phyloP scores from a whole-genome alignment of 2,113 vertebrate genomes.

The Catagonus wagneri region DNA sequence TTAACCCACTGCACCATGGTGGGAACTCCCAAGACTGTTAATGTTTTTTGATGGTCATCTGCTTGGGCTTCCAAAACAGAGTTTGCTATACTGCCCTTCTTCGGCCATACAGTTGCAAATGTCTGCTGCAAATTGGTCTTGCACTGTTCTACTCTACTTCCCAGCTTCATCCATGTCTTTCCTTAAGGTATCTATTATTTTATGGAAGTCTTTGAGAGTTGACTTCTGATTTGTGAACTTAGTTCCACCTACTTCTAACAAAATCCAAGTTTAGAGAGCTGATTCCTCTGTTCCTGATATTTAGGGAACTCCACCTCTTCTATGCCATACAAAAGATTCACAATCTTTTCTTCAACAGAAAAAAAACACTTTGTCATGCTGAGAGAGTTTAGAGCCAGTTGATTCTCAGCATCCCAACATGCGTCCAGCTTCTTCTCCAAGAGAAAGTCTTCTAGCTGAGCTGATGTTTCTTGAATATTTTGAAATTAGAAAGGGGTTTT shows the following conservation, averaged over 20 bases:
- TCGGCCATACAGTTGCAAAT: conserved; percentile 94
- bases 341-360: conserved; percentile 93
- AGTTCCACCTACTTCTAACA: conserved; percentile 93
- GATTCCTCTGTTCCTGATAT: conserved; percentile 96
- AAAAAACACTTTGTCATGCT: conserved; percentile 86
- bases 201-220: conserved; percentile 95
- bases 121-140: conserved; percentile 95
- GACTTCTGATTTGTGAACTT: conserved; percentile 95
- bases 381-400: conserved; percentile 91
- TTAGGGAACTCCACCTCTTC: conserved; percentile 94
- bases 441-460: conserved; percentile 92
- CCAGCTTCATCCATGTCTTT: conserved; percentile 95
- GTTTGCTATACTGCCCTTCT: conserved; percentile 92
- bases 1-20: too few relatives aligned
- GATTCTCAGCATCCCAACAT: conserved; percentile 92
- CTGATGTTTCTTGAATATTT: conserved; percentile 92
- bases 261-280: conserved; percentile 95
- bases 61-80: conserved; percentile 94
- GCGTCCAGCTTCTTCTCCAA: conserved; percentile 94
- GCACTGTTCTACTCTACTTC: conserved; percentile 95
- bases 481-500: conserved; percentile 92
- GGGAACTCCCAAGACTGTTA: too few relatives aligned
- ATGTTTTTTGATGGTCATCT: conserved; percentile 96
- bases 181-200: conserved; percentile 94
- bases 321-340: conserved; percentile 91